phyloP scores from a whole-genome alignment of 1,140 invertebrate species.

The Hydropsyche tenuis region DNA sequence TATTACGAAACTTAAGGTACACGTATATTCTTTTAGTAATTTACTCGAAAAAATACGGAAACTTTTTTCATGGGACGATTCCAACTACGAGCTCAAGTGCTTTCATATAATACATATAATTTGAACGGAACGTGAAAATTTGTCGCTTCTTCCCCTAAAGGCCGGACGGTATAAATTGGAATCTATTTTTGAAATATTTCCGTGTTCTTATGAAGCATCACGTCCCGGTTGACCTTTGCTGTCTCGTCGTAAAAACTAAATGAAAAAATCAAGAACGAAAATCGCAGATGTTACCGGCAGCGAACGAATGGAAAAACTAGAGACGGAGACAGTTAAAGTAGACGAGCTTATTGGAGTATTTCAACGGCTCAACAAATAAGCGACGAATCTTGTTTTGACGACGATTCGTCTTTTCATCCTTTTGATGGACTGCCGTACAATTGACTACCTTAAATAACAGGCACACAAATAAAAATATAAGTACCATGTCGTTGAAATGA shows the following conservation, averaged over 20 bases:
- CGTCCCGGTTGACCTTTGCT: too few relatives aligned
- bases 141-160: too few relatives aligned
- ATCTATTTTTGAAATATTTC: slow-evolving; percentile 11
- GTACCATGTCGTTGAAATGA: background rate
- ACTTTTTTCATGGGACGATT: too few relatives aligned
- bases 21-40: slow-evolving; percentile 5
- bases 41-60: slow-evolving; percentile 3
- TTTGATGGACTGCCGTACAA: background rate
- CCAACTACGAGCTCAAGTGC: too few relatives aligned
- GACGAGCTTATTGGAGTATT: slow-evolving; percentile 28
- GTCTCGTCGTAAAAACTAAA: background rate
- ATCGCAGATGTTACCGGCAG: background rate
- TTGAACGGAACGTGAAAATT: too few relatives aligned
- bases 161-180: too few relatives aligned
- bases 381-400: slow-evolving; percentile 34
- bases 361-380: slow-evolving; percentile 42
- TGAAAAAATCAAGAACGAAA: background rate
- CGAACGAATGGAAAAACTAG: background rate
- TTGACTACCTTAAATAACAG: background rate
- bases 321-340: background rate
- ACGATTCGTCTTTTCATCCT: slow-evolving; percentile 23
- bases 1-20: slow-evolving; percentile 7
- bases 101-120: too few relatives aligned
- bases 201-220: background rate
- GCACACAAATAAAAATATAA: background rate